Conservation (phyloP, 2,113 vertebrate species). For the Xenopus tropicalis region DNA sequence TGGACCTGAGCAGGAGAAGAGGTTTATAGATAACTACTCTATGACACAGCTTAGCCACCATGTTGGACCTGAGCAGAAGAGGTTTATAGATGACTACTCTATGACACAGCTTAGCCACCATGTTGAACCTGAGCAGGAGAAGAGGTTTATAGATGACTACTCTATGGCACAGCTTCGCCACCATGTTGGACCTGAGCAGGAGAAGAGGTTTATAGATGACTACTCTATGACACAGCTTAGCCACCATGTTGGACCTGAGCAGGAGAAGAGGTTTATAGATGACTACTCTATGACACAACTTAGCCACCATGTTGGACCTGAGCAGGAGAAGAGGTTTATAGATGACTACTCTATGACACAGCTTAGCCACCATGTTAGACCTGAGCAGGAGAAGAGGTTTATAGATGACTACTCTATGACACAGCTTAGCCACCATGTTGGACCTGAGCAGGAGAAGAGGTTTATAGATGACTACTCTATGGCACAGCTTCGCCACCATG, state of each 20-base stretch:
- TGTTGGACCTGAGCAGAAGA: constrained; percentile 56
- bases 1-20: constrained; percentile 52
- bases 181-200: constrained; percentile 57
- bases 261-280: constrained; percentile 18
- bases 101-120: constrained; percentile 46
- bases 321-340: constrained; percentile 4
- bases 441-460: constrained; percentile 49
- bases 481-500: constrained; percentile 45
- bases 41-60: constrained; percentile 46
- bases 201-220: constrained; percentile 16
- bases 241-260: constrained; percentile 60
- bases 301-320: constrained; percentile 60
- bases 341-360: constrained; percentile 29
- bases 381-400: constrained; percentile 46
- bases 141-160: constrained; percentile 17
- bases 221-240: constrained; percentile 23
- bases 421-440: constrained; percentile 55
- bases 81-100: constrained; percentile 17
- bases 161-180: constrained; percentile 44
- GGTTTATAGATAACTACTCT: constrained; percentile 20
- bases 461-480: constrained; percentile 11
- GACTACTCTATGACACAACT: background rate
- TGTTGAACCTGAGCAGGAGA: constrained; percentile 56
- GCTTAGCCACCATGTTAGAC: constrained; percentile 54
- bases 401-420: background rate